Evolutionary conservation across 2,113 vertebrate genomes (phyloP).

Genomic region (Siniperca knerii): DNA sequence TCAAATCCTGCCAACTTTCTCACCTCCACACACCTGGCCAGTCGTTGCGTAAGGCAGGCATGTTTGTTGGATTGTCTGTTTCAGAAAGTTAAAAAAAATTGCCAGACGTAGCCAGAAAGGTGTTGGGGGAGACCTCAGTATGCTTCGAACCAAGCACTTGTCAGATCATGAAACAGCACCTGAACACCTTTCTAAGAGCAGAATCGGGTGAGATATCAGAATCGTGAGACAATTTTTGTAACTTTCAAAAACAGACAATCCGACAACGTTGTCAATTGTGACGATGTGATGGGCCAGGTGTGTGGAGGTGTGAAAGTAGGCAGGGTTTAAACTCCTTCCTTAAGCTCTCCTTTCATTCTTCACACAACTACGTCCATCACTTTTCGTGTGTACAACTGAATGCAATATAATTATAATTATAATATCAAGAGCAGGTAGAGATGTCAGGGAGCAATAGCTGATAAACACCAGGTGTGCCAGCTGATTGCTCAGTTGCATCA

Average conservation of each 20-base stretch:
- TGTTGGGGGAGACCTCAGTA: too few relatives aligned
- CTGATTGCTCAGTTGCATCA: too few relatives aligned
- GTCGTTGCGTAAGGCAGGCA: background rate
- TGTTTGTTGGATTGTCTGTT: background rate
- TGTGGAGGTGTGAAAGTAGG: background rate
- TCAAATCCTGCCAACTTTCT: background rate
- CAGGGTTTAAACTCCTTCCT: too few relatives aligned
- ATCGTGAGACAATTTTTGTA: background rate
- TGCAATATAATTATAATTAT: background rate
- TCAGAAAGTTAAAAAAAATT: too few relatives aligned
- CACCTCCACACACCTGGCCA: background rate
- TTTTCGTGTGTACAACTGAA: too few relatives aligned
- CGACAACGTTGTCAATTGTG: background rate
- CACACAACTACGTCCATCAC: too few relatives aligned
- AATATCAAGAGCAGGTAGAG: background rate
- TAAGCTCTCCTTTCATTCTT: too few relatives aligned
- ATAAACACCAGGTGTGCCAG: background rate
- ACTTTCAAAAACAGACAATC: background rate
- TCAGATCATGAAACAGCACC: background rate
- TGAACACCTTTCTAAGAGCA: background rate
- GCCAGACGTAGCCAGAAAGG: too few relatives aligned
- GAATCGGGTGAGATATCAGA: background rate
- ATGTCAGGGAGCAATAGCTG: background rate
- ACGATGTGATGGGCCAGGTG: background rate
- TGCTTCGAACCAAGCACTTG: background rate